Conservation (phyloP, 2,113 vertebrate genomes). For the Lutjanus erythropterus region DNA sequence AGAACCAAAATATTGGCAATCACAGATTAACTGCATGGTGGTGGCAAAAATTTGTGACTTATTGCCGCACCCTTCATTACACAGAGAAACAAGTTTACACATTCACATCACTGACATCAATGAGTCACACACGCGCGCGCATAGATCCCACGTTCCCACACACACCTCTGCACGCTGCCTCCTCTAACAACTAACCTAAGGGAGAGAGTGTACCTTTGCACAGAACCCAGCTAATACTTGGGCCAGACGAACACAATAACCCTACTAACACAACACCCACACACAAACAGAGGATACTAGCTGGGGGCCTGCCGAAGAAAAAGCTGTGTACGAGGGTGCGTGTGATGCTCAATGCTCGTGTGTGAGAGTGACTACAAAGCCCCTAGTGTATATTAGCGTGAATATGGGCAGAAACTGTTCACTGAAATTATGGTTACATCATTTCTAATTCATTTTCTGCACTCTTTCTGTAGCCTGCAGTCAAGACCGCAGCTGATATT, state of each 20-base stretch:
- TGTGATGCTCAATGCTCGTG: constrained; percentile 7
- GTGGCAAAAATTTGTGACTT: neutral
- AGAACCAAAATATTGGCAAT: neutral
- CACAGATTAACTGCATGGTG: neutral
- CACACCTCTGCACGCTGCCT: constrained; percentile 51
- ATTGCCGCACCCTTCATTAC: constrained; percentile 16
- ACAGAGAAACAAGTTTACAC: constrained; percentile 25
- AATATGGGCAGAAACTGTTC: constrained; percentile 9
- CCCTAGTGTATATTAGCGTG: constrained; percentile 25
- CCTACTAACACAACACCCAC: constrained; percentile 64
- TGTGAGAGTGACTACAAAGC: constrained; percentile 33
- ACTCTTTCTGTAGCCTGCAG: constrained; percentile 34
- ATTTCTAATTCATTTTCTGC: constrained; percentile 38
- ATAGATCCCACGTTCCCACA: constrained; percentile 46
- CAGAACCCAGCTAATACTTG: constrained; percentile 61
- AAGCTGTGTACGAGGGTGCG: constrained; percentile 1
- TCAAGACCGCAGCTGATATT: constrained; percentile 31
- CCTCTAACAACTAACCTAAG: constrained; percentile 54
- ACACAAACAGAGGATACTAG: constrained; percentile 50
- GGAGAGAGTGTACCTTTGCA: constrained; percentile 45
- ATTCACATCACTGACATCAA: constrained; percentile 46
- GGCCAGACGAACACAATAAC: constrained; percentile 72
- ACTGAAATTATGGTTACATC: constrained; percentile 32
- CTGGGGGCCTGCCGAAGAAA: constrained; percentile 38
- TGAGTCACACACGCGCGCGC: constrained; percentile 45